A percentile compares a stretch with the other conserved stretches of the same genome.
Evolutionary conservation across 2,888 invertebrate genomes (phyloP).

Genomic region (Macroteleia sp.): DNA sequence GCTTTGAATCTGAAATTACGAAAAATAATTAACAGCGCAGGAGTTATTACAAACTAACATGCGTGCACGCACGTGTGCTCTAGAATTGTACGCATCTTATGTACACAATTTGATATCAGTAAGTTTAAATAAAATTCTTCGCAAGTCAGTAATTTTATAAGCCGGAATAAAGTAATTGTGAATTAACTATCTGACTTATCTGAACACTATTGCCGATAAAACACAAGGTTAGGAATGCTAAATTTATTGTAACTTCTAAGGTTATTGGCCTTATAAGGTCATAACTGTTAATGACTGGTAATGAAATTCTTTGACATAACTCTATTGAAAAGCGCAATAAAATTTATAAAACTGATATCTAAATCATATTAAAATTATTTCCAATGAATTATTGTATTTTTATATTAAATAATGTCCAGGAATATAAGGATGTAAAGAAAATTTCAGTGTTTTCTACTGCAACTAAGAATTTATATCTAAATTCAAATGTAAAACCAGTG

Average conservation of each 20-base stretch:
- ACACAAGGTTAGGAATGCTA: conserved; percentile 6
- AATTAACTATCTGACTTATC: conserved; percentile 26
- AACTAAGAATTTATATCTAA: no score
- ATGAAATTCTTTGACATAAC: not conserved
- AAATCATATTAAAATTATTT: not conserved
- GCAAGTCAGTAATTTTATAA: conserved; percentile 29
- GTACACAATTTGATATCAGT: conserved; percentile 19
- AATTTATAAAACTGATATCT: not conserved
- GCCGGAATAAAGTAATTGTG: conserved; percentile 20
- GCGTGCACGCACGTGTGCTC: not conserved
- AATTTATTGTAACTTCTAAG: no score
- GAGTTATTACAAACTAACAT: conserved; percentile 1
- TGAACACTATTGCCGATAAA: conserved; percentile 24
- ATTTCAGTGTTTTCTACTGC: no score
- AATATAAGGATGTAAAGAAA: no score
- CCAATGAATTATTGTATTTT: no score
- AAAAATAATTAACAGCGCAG: conserved; percentile 6
- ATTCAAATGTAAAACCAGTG: no score
- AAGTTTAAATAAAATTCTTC: conserved; percentile 24
- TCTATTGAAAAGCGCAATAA: not conserved
- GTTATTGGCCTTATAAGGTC: conserved; percentile 4
- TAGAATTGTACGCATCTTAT: not conserved
- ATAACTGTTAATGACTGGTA: no score
- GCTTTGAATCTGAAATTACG: not conserved
- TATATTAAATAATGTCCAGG: no score